Evolutionary conservation across 2,888 invertebrate species (phyloP), one percentile per base, ranked within the genome.

Genomic region (Stenchaetothrips biformis): DNA sequence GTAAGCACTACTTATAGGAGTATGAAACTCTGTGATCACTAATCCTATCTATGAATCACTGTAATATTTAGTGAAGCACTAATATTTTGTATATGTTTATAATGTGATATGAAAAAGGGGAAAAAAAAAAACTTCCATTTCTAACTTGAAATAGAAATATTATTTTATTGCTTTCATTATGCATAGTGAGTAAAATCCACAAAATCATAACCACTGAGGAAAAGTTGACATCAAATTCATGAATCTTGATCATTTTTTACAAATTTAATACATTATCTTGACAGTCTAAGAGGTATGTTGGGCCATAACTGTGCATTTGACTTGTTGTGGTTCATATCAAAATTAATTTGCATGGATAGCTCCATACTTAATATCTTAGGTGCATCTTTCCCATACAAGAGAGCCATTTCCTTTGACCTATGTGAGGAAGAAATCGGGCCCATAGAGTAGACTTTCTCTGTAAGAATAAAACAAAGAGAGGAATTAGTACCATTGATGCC

Each of bases 321-420:
- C 25, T 74, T 74, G 21, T 25, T 74, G 11, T 25, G 25, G 25
- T 74, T 74, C 67, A 74, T 74, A 7, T 74, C 67, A 74, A 74
- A 74, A 25, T 74, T 74, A 74, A 74, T 74, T 74, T 74, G 67
- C 67, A 74, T 74, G 4, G 67, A 74, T 7, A 74, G 25, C 67
- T 74, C 67, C 67, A 74, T 74, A 21, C 67, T 74, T n/a, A 74
- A 25, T 25, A 74, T 74, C 25, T 74, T 74, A 21, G 67, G 25
- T 25, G 67, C 67, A 74, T 74, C 67, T 7, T 74, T 25, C 8
- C 67, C 67, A 74, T 74, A 74, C 25, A 74, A 25, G 3, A 74
- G 8, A 74, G 67, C 25, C 67, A 74, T 74, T 1, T 74, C 67
- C 9, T 21, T 74, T 25, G 67, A 25, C 11, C 25, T 74, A 4